These are phyloP conservation scores for Sympetrum striolatum DNA, from an alignment of 2,888 invertebrate genomes.

Conservation along the genomic window DNA sequence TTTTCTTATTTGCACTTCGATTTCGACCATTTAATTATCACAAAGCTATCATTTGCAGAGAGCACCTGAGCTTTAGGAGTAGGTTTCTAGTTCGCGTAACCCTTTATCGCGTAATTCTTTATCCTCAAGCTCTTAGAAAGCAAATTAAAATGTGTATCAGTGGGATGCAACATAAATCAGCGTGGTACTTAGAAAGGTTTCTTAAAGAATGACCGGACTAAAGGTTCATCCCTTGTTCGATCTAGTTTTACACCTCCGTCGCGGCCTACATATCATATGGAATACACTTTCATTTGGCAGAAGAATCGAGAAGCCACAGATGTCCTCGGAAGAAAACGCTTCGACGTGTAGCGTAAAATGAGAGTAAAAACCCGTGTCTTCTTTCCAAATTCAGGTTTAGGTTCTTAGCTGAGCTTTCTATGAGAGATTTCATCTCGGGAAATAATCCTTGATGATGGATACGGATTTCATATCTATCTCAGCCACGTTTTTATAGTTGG, in stretches of 20 bases:
- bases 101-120: not conserved
- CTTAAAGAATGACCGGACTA: not conserved
- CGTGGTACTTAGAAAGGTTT: not conserved
- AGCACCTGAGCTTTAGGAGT: too few species aligned
- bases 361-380: not conserved
- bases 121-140: not conserved
- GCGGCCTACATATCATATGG: constrained; percentile 13
- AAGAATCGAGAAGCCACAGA: not conserved
- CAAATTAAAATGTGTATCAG: too few species aligned
- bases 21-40: too few species aligned
- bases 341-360: not conserved
- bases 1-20: too few species aligned
- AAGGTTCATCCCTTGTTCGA: not conserved
- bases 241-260: not conserved
- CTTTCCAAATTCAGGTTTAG: not conserved
- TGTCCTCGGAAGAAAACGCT: not conserved
- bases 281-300: constrained; percentile 5
- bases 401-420: not conserved
- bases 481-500: too few species aligned
- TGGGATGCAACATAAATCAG: not conserved
- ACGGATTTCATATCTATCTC: too few species aligned
- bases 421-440: too few species aligned
- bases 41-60: too few species aligned
- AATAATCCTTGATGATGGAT: too few species aligned
- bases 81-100: too few species aligned